These are phyloP conservation scores for Neotoxoptera formosana DNA, from an alignment of 1,140 invertebrate genomes.

Conservation along the genomic window DNA sequence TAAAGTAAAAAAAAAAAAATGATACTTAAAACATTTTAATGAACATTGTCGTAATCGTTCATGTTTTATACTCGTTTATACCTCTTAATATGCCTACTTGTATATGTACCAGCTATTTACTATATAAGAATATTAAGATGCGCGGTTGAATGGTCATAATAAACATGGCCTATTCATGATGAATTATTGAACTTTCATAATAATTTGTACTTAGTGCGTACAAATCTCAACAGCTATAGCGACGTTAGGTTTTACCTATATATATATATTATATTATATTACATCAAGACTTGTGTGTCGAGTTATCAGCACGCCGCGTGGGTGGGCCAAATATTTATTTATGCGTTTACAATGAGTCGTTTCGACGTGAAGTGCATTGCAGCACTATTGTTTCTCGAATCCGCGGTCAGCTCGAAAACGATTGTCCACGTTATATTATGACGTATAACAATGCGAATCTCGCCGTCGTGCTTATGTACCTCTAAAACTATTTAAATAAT, in stretches of 20 bases:
- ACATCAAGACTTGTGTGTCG: too few species aligned
- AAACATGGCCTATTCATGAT: background rate
- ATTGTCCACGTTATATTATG: background rate
- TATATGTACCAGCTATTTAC: background rate
- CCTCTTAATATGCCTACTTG: background rate
- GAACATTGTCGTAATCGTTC: background rate
- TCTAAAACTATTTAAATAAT: background rate
- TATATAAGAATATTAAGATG: background rate
- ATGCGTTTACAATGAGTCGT: background rate
- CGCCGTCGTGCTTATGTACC: background rate
- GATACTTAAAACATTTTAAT: background rate
- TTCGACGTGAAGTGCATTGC: conserved; percentile 5
- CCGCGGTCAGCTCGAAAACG: background rate
- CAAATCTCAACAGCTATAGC: background rate
- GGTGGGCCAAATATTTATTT: conserved; percentile 28
- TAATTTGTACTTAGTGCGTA: background rate
- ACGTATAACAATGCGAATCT: background rate
- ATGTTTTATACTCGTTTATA: background rate
- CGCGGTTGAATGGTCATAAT: background rate
- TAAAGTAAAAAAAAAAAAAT: background rate
- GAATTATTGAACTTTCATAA: background rate
- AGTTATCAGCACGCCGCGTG: background rate
- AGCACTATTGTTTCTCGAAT: background rate
- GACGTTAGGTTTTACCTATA: too few species aligned
- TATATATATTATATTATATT: too few species aligned